phyloP scores from a whole-genome alignment of 2,113 vertebrate species.

The Thamnaconus septentrionalis region DNA sequence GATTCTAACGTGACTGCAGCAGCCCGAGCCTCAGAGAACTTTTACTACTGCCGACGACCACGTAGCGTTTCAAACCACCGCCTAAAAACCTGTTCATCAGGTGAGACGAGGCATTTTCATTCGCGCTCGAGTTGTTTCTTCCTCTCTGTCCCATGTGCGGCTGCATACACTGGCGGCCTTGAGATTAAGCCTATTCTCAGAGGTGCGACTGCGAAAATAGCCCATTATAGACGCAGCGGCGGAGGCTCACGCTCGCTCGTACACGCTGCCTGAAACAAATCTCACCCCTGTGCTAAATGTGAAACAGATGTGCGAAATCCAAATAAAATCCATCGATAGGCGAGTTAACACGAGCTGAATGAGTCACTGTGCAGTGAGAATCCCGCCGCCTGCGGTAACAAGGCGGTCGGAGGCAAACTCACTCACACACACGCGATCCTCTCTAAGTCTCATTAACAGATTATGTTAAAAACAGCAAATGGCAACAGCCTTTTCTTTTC shows the following conservation, averaged over 20 bases:
- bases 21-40: conserved; percentile 23
- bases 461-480: conserved; percentile 17
- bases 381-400: neutral
- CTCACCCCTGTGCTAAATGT: conserved; percentile 51
- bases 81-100: neutral
- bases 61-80: neutral
- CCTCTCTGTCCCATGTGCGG: neutral
- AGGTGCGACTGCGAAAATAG: conserved; percentile 9
- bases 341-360: neutral
- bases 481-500: neutral
- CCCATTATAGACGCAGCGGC: conserved; percentile 20
- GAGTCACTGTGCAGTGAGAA: neutral
- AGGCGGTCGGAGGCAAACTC: neutral
- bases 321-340: conserved; percentile 18
- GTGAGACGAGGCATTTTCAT: conserved; percentile 28
- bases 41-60: neutral
- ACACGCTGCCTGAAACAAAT: conserved; percentile 41
- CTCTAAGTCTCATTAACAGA: conserved; percentile 21
- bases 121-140: conserved; percentile 2
- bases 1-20: neutral
- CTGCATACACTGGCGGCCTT: conserved; percentile 21
- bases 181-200: conserved; percentile 15
- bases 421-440: neutral
- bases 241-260: conserved; percentile 5
- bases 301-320: conserved; percentile 44